Base-by-base conservation (phyloP, 2,113 vertebrate species). In the Cranoglanis bouderius region DNA sequence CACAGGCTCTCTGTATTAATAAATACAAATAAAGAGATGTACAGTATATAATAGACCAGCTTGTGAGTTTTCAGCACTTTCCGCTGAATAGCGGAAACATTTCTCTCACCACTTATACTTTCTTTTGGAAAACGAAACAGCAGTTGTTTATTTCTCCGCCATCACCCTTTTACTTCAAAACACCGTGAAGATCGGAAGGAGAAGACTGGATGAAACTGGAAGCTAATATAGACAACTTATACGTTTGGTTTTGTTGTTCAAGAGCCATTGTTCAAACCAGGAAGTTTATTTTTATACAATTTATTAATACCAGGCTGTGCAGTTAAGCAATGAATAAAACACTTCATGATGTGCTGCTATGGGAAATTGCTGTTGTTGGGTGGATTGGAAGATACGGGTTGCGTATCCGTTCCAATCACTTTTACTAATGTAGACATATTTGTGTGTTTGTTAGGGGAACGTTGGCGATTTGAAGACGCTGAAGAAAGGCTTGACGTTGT, bases 401-500 rank as follows among this genome's bases (percentile, higher is more conserved):
- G 14, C 14, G n/a, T 32, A 26, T 43, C 3, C 10, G 38, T 43
- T 75, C 72, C 21, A 24, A 0, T 75, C 72, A 4, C 38, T 43
- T 46, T 57, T 38, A 12, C 75, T 51, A 19, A 12, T 65, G 29
- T 61, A 10, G 35, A 46, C 19, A 14, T 81, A 6, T 51, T 18
- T 74, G 51, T 63, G 51, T 63, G 1, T 86, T 6, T 87, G 46
- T 82, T 14, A 55, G 93, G 94, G 94, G 1, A 95, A 93, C 90
- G 85, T 93, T 0, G 96, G 96, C 14, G 97, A 97, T 89, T 92
- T 95, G 93, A 96, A 97, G 93, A 96, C 95, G 0, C 92, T 97
- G 84, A 93, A 96, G 88, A 98, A 97, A 91, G 96, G 97, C 13
- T 90, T 97, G 88, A 96, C 97, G 3, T 96, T 96, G 0, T 97